Base-by-base conservation (phyloP, 2,797 vertebrate species). In the Parauchenoglanis ngamensis region DNA sequence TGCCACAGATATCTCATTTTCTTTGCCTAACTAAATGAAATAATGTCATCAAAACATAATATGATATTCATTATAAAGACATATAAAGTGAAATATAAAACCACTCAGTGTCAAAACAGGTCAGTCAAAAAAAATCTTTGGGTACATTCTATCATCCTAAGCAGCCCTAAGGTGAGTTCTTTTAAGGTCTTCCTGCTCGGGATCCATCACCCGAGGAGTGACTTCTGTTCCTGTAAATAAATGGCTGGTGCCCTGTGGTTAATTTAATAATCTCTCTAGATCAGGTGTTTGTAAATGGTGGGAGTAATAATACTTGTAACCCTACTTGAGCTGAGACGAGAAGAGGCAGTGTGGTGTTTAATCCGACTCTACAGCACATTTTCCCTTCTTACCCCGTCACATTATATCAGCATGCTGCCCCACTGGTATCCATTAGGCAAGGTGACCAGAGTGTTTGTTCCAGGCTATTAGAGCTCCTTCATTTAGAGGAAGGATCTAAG, bases 251-350 rank as follows among this genome's bases (percentile, higher is more conserved):
- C 93, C 95, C 95, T 94, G 95, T 90, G 93, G 95, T 94, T 95
- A 95, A 95, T 95, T 94, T 95, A 95, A 95, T 96, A 93, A 96
- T 95, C 94, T 95, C 92, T 93, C 91, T 54, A 90, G 92, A 94
- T 93, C 93, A 95, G 94, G 91, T 91, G 92, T 90, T 91, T 92
- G 91, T 93, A 92, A 94, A 95, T 94, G 93, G 93, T 94, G 93
- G 93, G 89, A 88, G 92, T 94, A 95, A 95, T 95, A 95, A 92
- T 94, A 95, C 94, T 95, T 93, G 90, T 94, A 93, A 92, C 93
- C 91, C 89, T 92, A 91, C 92, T 94, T 95, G 92, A 94, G 94
- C 94, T 89, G 88, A 89, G 54, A 86, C 91, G 91, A 93, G 92
- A 90, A 85, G 87, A 87, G 88, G 79, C 91, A 83, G 91, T 92